phyloP scores from a whole-genome alignment of 2,888 invertebrate species.

The Agrochola litura region DNA sequence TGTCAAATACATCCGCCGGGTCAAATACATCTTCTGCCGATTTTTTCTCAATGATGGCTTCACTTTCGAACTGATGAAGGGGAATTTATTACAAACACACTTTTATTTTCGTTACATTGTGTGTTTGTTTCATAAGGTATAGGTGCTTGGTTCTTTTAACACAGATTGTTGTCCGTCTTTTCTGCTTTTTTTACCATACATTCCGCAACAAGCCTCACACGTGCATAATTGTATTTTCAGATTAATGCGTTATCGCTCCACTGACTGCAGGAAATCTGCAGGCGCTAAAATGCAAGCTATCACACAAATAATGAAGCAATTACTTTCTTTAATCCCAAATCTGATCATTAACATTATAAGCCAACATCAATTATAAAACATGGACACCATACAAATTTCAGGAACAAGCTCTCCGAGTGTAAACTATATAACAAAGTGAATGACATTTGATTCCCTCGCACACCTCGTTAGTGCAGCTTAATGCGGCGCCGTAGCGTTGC shows the following conservation, averaged over 20 bases:
- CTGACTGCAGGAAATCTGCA: neutral
- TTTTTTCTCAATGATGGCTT: conserved; percentile 85
- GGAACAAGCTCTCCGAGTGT: conserved; percentile 46
- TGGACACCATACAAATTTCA: neutral
- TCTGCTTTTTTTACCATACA: neutral
- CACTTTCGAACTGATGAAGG: conserved; percentile 78
- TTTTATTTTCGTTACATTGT: conserved; percentile 61
- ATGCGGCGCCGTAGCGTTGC: conserved; percentile 83
- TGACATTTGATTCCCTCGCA: conserved; percentile 77
- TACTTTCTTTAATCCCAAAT: neutral
- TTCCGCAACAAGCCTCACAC: neutral
- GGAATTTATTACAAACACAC: conserved; percentile 72
- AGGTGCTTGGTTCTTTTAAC: neutral
- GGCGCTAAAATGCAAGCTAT: neutral
- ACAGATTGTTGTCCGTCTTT: neutral
- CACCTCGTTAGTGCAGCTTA: conserved; percentile 83
- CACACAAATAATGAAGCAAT: neutral
- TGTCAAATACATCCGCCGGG: conserved; percentile 86
- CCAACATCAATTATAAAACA: neutral
- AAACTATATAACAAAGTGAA: conserved; percentile 66
- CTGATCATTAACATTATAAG: too few species aligned
- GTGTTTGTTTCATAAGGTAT: neutral
- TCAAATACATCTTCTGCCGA: conserved; percentile 82
- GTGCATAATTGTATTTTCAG: neutral
- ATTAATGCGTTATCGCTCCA: neutral